Evolutionary conservation across 2,113 vertebrate species (phyloP), one percentile per base, ranked within the genome.

Genomic region (Lasiurus cinereus): DNA sequence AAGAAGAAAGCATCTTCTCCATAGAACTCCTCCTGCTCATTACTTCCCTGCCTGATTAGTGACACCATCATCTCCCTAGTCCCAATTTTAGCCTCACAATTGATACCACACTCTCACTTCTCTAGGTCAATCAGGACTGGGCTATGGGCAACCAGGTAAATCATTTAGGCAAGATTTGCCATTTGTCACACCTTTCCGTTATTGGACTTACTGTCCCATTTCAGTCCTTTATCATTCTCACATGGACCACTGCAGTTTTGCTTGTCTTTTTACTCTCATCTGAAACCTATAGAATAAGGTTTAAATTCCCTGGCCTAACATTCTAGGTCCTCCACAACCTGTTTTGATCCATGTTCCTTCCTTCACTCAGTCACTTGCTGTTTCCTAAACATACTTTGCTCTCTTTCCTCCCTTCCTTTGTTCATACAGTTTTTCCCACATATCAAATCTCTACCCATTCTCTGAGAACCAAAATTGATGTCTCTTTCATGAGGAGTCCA

Each of bases 211-310:
- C 5, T 8, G 56, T 19, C 39, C 54, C 29, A 15, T 69, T 77
- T 80, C 56, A 52, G 18, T 33, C 3, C 11, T 29, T 95, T 24
- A 15, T 50, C 46, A 43, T 39, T 36, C 15, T 87, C 22, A 76
- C 0, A 12, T 12, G n/a, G 62, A 50, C 36, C 1, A 5, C 0
- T 0, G 33, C 16, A 43, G 0, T 73, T 67, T 74, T 66, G 46
- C 16, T 50, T 69, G 36, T 3, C n/a, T 87, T 50, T 8, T 48
- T 59, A 19, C 22, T 54, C 21, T 91, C 29, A 33, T 24, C 76
- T 62, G 50, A 33, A 52, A n/a, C 56, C 21, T 27, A 3, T 16
- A 62, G 15, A 56, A 10, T 13, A 21, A 29, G 8, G 3, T 39
- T 31, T 43, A 46, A 39, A 54, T 52, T 83, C 15, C 36, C 48